Conservation (phyloP, 1,140 invertebrate species). For the Drosophila sucinea region DNA sequence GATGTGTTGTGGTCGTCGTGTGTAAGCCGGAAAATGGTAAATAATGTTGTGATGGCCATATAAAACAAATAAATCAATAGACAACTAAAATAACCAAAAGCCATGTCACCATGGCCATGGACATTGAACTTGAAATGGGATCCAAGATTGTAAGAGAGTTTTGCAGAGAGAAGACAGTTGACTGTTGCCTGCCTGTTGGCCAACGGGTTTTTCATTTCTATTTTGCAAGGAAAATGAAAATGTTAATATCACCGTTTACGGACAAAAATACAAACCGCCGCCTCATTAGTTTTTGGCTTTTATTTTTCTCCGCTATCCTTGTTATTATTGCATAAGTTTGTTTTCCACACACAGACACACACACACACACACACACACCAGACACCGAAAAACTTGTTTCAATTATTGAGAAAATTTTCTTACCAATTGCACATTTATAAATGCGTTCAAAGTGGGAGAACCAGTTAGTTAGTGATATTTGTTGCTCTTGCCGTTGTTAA, state of each 20-base stretch:
- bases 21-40: conserved; percentile 9
- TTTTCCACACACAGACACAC: neutral
- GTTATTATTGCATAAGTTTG: conserved; percentile 10
- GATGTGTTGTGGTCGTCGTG: neutral
- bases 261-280: neutral
- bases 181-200: neutral
- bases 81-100: neutral
- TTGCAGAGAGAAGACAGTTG: neutral
- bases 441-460: conserved; percentile 9
- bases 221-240: neutral
- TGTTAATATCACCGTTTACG: conserved; percentile 8
- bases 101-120: conserved; percentile 1
- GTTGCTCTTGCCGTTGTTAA: neutral
- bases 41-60: conserved; percentile 2
- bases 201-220: conserved; percentile 3
- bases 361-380: neutral
- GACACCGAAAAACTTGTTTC: neutral
- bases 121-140: conserved; percentile 6
- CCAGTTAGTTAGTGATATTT: neutral
- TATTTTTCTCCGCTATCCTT: neutral
- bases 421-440: conserved; percentile 10
- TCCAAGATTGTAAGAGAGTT: neutral
- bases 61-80: neutral
- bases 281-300: conserved; percentile 5
- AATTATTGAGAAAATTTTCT: conserved; percentile 9